These are phyloP conservation scores for Eretmocerus hayati DNA, from an alignment of 2,888 invertebrate species.

Conservation along the genomic window DNA sequence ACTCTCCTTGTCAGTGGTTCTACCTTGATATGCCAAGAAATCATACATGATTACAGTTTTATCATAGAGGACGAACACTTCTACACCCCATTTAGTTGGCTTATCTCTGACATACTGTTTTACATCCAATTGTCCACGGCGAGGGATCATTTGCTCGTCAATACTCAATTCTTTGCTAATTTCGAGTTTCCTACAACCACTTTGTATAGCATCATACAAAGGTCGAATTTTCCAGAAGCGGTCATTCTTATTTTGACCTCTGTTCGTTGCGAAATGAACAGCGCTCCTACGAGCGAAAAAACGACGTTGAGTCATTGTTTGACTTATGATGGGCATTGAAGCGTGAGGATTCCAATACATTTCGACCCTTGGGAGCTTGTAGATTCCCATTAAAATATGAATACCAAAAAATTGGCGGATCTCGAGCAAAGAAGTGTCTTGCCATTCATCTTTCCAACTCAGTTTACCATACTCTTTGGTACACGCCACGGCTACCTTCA, in stretches of 20 bases:
- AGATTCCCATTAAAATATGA: not conserved
- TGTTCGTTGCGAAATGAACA: not conserved
- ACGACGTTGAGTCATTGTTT: not conserved
- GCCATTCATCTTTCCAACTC: not conserved
- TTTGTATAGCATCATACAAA: constrained; percentile 20
- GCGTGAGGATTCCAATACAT: not conserved
- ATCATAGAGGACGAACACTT: constrained; percentile 28
- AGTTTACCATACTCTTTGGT: not conserved
- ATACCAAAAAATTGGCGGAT: not conserved
- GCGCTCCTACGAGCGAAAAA: not conserved
- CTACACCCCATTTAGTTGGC: constrained; percentile 30
- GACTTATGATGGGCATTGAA: not conserved
- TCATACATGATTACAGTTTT: constrained; percentile 28
- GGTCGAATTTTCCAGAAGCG: constrained; percentile 24
- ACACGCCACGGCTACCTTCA: not conserved
- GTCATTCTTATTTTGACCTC: not conserved
- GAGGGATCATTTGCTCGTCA: constrained; percentile 35
- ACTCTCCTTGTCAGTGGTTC: too few species aligned
- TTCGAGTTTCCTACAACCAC: constrained; percentile 14
- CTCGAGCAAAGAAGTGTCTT: not conserved
- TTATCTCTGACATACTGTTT: constrained; percentile 33
- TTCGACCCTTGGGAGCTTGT: not conserved
- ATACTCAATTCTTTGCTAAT: constrained; percentile 13
- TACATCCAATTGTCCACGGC: constrained; percentile 24
- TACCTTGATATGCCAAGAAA: constrained; percentile 32